Evolutionary conservation across 2,888 invertebrate species (phyloP).

Genomic region (Chamaedrilus cognettii): DNA sequence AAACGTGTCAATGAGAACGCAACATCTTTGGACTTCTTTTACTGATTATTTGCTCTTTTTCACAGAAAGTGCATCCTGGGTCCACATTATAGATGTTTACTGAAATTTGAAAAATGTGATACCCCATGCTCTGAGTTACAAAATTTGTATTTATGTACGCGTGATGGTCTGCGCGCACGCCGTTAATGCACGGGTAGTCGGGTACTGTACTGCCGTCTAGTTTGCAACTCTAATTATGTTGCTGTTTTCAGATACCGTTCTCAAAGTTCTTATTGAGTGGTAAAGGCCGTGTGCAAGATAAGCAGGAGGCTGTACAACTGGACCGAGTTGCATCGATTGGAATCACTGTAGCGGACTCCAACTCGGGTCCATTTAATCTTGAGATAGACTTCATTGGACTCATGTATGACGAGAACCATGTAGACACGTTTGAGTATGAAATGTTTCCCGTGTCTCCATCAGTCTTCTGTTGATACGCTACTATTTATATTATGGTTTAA

Average conservation of each 20-base stretch:
- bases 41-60: too few species aligned
- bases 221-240: too few species aligned
- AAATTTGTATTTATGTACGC: too few species aligned
- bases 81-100: too few species aligned
- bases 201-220: too few species aligned
- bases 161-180: too few species aligned
- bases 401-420: conserved; percentile 76
- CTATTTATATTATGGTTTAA: conserved; percentile 3
- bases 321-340: conserved; percentile 74
- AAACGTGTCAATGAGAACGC: too few species aligned
- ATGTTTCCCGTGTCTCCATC: conserved; percentile 66
- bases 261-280: conserved; percentile 84
- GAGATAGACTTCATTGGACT: conserved; percentile 93
- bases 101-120: too few species aligned
- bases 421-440: conserved; percentile 92
- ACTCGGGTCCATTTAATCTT: conserved; percentile 81
- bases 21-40: too few species aligned
- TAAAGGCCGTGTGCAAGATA: conserved; percentile 85
- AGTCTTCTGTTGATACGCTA: conserved; percentile 16
- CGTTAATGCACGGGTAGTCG: too few species aligned
- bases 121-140: too few species aligned
- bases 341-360: conserved; percentile 78
- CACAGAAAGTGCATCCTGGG: too few species aligned
- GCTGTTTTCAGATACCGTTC: conserved; percentile 81
- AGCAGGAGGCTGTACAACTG: conserved; percentile 69